phyloP scores from a whole-genome alignment of 1,140 invertebrate genomes.

The Drosophila kepulauana region DNA sequence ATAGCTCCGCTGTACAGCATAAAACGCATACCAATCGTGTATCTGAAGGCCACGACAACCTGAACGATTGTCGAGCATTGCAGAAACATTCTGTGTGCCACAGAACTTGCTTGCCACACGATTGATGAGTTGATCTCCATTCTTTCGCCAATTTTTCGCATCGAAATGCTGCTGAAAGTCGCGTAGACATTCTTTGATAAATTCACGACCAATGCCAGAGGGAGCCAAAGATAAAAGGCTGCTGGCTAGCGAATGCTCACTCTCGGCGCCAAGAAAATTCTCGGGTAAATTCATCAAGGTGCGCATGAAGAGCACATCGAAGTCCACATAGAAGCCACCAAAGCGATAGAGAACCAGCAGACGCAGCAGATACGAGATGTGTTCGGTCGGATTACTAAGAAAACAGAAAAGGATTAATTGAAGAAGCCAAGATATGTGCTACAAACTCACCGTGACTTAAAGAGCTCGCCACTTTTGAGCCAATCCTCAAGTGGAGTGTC shows the following conservation, averaged over 20 bases:
- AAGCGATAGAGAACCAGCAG: constrained; percentile 91
- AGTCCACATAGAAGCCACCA: constrained; percentile 91
- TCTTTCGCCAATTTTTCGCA: constrained; percentile 88
- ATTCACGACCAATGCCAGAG: constrained; percentile 86
- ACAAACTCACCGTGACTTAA: constrained; percentile 84
- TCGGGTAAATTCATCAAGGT: constrained; percentile 86
- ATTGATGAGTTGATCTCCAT: constrained; percentile 90
- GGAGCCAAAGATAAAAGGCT: constrained; percentile 88
- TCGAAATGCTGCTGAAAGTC: constrained; percentile 88
- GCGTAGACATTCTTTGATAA: constrained; percentile 87
- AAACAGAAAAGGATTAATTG: no score
- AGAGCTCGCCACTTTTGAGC: constrained; percentile 86
- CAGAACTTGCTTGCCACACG: constrained; percentile 88
- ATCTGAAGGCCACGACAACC: constrained; percentile 88
- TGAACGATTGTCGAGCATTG: constrained; percentile 86
- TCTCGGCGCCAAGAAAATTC: constrained; percentile 89
- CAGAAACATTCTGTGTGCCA: constrained; percentile 85
- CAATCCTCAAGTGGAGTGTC: constrained; percentile 88
- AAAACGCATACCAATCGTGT: constrained; percentile 87
- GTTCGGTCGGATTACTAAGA: no score
- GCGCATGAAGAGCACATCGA: constrained; percentile 90
- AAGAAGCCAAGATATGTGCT: no score
- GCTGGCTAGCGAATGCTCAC: constrained; percentile 86
- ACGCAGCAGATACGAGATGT: constrained; percentile 86
- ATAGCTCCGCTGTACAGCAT: constrained; percentile 87